Evolutionary conservation across 2,888 invertebrate species (phyloP).

Genomic region (Xylota segnis): DNA sequence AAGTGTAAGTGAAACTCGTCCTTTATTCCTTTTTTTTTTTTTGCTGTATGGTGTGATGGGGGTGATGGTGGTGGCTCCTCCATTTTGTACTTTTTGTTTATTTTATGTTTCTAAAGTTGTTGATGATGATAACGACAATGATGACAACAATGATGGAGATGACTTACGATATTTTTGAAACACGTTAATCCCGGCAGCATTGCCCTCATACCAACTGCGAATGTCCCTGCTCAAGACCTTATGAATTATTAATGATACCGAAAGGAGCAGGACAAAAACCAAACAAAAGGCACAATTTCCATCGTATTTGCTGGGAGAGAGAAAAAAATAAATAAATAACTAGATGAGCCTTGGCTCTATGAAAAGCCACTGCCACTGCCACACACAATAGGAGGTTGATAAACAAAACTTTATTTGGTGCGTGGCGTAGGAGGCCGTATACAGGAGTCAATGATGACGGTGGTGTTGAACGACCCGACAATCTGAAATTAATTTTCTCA

Average conservation of each 20-base stretch:
- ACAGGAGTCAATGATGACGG: neutral
- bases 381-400: conserved; percentile 48
- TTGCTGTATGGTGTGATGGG: neutral
- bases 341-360: conserved; percentile 47
- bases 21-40: neutral
- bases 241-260: conserved; percentile 73
- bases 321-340: conserved; percentile 25
- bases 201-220: conserved; percentile 24
- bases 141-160: conserved; percentile 72
- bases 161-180: conserved; percentile 70
- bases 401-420: conserved; percentile 39
- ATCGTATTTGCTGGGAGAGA: conserved; percentile 43
- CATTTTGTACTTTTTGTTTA: conserved; percentile 22
- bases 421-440: neutral
- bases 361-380: conserved; percentile 52
- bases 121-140: conserved; percentile 69
- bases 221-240: conserved; percentile 53
- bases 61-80: no score
- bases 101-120: conserved; percentile 60
- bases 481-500: conserved; percentile 72
- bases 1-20: conserved; percentile 25
- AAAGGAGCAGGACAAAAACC: conserved; percentile 31
- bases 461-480: conserved; percentile 44
- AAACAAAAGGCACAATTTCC: conserved; percentile 56
- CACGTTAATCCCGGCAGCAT: conserved; percentile 65